Conservation (phyloP, 2,797 vertebrate species). For the Cirrhinus molitorella region DNA sequence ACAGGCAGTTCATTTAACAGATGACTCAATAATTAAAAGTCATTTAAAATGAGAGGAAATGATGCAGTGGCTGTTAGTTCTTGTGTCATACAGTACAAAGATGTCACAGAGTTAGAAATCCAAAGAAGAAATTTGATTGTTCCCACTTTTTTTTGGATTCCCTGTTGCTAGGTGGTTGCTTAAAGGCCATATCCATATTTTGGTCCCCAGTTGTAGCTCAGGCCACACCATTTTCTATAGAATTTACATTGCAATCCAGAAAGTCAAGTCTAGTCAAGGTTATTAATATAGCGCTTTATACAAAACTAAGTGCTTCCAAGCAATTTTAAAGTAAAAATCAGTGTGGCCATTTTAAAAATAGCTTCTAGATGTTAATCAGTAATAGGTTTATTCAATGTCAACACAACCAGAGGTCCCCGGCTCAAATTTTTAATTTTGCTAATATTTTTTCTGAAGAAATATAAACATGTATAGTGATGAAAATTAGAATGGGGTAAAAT, state of each 20-base stretch:
- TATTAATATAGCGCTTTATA: not conserved
- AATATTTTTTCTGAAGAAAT: too few species aligned
- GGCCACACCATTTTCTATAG: not conserved
- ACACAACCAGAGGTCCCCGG: too few species aligned
- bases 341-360: not conserved
- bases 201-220: not conserved
- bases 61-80: not conserved
- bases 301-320: not conserved
- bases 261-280: not conserved
- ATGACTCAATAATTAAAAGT: not conserved
- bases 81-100: not conserved
- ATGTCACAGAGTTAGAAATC: not conserved
- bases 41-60: slow-evolving; percentile 4
- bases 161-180: not conserved
- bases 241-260: not conserved
- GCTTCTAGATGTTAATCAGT: not conserved
- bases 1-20: slow-evolving; percentile 14
- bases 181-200: not conserved
- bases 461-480: too few species aligned
- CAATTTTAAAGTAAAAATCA: not conserved
- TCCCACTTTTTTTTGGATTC: not conserved
- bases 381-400: too few species aligned
- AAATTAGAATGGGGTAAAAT: too few species aligned
- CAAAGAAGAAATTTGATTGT: not conserved
- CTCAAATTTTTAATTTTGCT: too few species aligned